phyloP scores from a whole-genome alignment of 2,113 vertebrate species.

The Dipodomys merriami region DNA sequence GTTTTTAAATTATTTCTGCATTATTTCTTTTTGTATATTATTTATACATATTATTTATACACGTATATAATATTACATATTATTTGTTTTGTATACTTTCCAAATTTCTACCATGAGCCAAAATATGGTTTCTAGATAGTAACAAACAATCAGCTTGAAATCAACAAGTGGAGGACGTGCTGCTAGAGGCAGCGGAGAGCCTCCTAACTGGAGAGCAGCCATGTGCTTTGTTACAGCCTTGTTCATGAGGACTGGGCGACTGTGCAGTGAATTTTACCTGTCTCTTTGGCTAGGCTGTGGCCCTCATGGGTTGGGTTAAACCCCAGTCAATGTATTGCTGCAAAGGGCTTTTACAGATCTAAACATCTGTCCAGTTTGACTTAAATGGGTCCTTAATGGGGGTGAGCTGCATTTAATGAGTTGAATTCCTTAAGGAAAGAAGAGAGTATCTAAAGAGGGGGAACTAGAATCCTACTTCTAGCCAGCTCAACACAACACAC shows the following conservation, averaged over 20 bases:
- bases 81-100: background rate
- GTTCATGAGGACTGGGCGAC: no score
- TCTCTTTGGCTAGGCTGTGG: background rate
- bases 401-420: background rate
- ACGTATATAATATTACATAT: no score
- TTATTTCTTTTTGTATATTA: background rate
- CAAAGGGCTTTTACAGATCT: background rate
- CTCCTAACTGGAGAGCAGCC: no score
- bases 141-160: background rate
- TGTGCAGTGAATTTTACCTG: background rate
- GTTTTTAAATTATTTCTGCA: background rate
- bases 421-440: background rate
- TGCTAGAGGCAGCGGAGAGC: no score
- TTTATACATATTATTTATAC: no score
- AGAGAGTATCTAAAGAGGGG: background rate
- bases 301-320: background rate
- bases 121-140: background rate
- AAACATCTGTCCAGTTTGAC: background rate
- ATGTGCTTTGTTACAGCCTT: no score
- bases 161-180: background rate
- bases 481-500: background rate
- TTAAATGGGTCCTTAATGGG: background rate
- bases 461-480: background rate
- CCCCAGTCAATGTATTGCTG: background rate
- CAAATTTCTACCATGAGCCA: background rate